These are phyloP conservation scores for Vidua macroura DNA, from an alignment of 2,113 vertebrate genomes.

Conservation along the genomic window DNA sequence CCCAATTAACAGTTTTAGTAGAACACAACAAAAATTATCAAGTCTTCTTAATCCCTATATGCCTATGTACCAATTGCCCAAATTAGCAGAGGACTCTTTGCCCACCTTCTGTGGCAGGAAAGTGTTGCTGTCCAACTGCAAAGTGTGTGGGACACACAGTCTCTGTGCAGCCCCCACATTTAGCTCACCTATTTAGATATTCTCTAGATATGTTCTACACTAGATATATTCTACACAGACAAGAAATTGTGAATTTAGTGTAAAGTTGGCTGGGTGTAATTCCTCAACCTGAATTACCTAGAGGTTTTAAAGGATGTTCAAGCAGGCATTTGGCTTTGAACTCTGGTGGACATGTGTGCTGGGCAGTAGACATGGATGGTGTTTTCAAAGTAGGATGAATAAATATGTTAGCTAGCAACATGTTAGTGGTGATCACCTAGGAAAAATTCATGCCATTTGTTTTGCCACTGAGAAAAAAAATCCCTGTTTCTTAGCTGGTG, in stretches of 20 bases:
- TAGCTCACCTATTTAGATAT: neutral
- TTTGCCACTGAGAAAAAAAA: neutral
- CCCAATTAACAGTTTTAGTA: neutral
- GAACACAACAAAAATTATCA: neutral
- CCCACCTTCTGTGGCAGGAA: neutral
- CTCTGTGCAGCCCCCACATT: too few relatives aligned
- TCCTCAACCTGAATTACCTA: neutral
- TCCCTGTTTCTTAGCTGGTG: neutral
- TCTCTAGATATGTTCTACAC: neutral
- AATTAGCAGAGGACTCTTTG: neutral
- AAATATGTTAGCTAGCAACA: neutral
- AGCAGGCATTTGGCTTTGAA: neutral
- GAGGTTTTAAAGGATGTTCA: neutral
- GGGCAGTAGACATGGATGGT: neutral
- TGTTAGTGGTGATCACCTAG: neutral
- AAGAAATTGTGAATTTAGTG: neutral
- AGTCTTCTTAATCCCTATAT: neutral
- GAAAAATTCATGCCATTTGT: neutral
- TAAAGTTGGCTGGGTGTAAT: neutral
- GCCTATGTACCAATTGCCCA: neutral
- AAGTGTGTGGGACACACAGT: too few relatives aligned
- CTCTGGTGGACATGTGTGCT: neutral
- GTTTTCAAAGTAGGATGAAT: neutral
- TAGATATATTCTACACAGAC: neutral
- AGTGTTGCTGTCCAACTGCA: neutral